Base-by-base conservation (phyloP, 2,113 vertebrate species). In the Zingel zingel region DNA sequence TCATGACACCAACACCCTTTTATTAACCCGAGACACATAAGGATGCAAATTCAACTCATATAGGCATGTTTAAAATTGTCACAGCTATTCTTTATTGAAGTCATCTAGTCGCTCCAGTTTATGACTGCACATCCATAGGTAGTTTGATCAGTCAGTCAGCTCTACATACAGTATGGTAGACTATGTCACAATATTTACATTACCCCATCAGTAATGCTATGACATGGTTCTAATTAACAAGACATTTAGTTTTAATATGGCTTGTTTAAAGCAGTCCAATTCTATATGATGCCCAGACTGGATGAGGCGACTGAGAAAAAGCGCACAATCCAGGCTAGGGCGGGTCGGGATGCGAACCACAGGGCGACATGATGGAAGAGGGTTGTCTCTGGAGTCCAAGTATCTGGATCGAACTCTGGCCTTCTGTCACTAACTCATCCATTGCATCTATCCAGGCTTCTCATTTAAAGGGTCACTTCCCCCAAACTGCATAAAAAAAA, bases 61-160 rank as follows among this genome's bases (percentile, higher is more conserved):
- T 1, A 72, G 10, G 25, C 12, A 6, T 13, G 63, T 56, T 87
- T 88, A 90, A 93, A 94, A 93, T 91, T 89, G 88, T 88, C 92
- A 91, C 85, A 92, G 89, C 89, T 91, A 92, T 71, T 86, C 62
- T 94, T 94, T 94, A 94, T 91, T 93, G 88, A 93, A 87, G 89
- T 83, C 72, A 72, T 66, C 77, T 78, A 85, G 81, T 74, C 71
- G 30, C 85, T 83, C 74, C 61, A 62, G 81, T 69, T 85, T 53
- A 47, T 43, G 77, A 90, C 87, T 67, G 81, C 81, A 84, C 81
- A 85, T 63, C 87, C 90, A 79, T 19, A 86, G 86, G 85, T 89
- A 77, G 76, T 78, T 74, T 59, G 56, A 79, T 88, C 84, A 80
- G 79, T 88, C 79, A 86, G 72, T 87, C 89, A 70, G 79, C 72